Evolutionary conservation across 2,888 invertebrate species (phyloP).

Genomic region (Nemotelus nigrinus): DNA sequence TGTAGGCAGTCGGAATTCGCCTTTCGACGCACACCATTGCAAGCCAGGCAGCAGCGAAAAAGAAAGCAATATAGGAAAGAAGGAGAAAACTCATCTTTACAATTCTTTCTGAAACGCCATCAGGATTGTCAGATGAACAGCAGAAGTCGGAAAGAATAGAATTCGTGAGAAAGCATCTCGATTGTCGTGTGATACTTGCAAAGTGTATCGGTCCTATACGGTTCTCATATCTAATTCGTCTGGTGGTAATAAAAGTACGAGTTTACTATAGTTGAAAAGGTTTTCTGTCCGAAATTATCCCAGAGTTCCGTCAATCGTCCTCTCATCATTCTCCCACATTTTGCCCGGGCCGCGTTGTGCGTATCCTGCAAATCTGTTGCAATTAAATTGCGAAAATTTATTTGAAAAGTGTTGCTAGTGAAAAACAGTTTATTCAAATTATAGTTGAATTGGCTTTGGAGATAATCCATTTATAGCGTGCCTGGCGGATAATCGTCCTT

Average conservation of each 20-base stretch:
- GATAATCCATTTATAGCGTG: no score
- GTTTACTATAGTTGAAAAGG: no score
- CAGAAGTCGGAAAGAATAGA: slow-evolving; percentile 38
- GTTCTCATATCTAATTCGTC: background rate
- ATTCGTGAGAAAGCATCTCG: slow-evolving; percentile 3
- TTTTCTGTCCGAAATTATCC: background rate
- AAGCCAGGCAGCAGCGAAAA: background rate
- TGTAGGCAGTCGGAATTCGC: slow-evolving; percentile 34
- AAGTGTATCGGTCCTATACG: slow-evolving; percentile 6
- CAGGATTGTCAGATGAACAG: slow-evolving; percentile 37
- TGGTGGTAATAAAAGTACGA: background rate
- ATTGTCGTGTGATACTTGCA: background rate
- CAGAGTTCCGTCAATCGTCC: background rate
- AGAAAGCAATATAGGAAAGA: background rate
- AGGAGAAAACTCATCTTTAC: background rate
- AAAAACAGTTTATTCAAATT: no score
- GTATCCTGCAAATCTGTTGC: no score
- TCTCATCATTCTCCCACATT: background rate
- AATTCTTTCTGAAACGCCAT: slow-evolving; percentile 27
- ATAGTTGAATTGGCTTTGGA: no score
- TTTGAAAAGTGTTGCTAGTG: no score
- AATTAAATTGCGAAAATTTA: no score
- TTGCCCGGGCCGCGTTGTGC: background rate
- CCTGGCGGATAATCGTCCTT: no score
- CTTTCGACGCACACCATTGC: slow-evolving; percentile 6